Evolutionary conservation across 2,888 invertebrate species (phyloP).

Genomic region (Drosophila merina): DNA sequence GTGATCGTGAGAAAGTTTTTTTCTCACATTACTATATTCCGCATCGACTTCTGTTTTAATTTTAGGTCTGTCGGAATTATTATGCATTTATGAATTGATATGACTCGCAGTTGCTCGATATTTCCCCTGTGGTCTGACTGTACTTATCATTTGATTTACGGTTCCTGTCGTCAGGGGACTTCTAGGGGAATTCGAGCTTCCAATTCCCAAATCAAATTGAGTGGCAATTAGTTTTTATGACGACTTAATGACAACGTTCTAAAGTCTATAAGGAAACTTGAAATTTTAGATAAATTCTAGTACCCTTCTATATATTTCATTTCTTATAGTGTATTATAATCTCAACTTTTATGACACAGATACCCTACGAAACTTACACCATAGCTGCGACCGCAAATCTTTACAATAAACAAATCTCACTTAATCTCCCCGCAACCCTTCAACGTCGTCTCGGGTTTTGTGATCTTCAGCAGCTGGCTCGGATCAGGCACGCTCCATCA

Average conservation of each 20-base stretch:
- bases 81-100: constrained; percentile 73
- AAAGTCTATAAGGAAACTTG: neutral
- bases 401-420: constrained; percentile 50
- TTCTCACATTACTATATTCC: constrained; percentile 67
- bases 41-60: constrained; percentile 63
- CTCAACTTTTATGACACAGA: neutral
- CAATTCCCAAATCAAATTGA: neutral
- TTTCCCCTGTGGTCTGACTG: constrained; percentile 53
- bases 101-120: constrained; percentile 56
- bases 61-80: constrained; percentile 70
- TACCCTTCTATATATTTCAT: neutral
- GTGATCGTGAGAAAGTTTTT: constrained; percentile 81
- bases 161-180: constrained; percentile 10
- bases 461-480: constrained; percentile 63
- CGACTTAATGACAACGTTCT: neutral
- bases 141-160: constrained; percentile 50
- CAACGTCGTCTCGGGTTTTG: constrained; percentile 25
- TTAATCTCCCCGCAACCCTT: constrained; percentile 69
- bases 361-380: neutral
- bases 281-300: neutral
- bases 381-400: constrained; percentile 60
- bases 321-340: no score
- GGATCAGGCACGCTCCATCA: constrained; percentile 74
- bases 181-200: constrained; percentile 1
- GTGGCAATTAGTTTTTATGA: constrained; percentile 5